These are phyloP conservation scores for Loripinus fragilis DNA, from an alignment of 2,888 invertebrate species.

Conservation along the genomic window DNA sequence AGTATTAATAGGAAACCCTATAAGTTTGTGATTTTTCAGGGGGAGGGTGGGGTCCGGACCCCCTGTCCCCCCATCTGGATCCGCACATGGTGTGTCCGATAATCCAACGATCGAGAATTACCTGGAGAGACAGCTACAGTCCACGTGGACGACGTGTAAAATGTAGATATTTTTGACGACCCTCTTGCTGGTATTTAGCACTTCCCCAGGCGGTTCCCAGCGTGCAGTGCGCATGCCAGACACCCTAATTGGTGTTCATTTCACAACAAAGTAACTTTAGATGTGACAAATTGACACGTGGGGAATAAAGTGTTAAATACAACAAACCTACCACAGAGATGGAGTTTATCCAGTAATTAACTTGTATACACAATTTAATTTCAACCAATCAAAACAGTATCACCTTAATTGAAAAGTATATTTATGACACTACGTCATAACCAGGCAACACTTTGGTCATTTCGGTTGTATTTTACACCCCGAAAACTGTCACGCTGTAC, in stretches of 20 bases:
- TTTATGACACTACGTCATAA: no score
- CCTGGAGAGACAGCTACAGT: neutral
- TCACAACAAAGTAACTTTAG: neutral
- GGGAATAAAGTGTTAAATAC: conserved; percentile 1
- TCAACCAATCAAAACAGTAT: no score
- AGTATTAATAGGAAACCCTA: no score
- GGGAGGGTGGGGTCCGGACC: no score
- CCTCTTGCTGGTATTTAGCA: conserved; percentile 18
- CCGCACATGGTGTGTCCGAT: no score
- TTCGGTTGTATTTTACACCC: no score
- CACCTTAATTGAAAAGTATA: no score
- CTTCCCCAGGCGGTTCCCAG: neutral
- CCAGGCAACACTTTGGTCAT: no score
- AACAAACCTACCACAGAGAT: conserved; percentile 11
- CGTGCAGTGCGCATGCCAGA: neutral
- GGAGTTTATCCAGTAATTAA: neutral
- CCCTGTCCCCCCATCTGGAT: no score
- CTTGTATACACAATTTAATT: no score
- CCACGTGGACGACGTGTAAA: neutral
- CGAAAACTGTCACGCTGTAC: no score
- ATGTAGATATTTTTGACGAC: neutral
- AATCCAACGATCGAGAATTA: neutral
- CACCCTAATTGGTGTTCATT: neutral
- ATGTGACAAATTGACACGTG: neutral
- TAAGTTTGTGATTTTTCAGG: no score